These are phyloP conservation scores for Apogon talboti DNA, from an alignment of 2,797 vertebrate genomes.

Conservation along the genomic window DNA sequence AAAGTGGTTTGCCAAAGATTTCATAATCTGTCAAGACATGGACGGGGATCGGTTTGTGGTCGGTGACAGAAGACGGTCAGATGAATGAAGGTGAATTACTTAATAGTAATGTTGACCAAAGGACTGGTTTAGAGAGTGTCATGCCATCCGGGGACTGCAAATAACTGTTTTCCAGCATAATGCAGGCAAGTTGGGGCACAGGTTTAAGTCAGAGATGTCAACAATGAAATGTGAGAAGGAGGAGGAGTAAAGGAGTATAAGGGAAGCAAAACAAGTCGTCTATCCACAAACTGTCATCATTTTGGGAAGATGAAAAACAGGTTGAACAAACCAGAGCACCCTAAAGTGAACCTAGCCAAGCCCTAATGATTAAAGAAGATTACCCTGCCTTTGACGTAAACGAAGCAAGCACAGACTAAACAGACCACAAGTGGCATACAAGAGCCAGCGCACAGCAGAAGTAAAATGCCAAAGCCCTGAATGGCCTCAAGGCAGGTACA, in stretches of 20 bases:
- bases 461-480: constrained; percentile 61
- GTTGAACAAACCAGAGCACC: constrained; percentile 39
- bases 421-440: constrained; percentile 49
- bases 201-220: constrained; percentile 14
- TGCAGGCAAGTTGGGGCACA: constrained; percentile 38
- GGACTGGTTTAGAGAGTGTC: not conserved
- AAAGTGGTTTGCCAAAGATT: constrained; percentile 11
- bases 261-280: constrained; percentile 11
- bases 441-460: constrained; percentile 56
- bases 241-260: not conserved
- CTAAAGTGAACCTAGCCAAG: constrained; percentile 39
- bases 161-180: constrained; percentile 36
- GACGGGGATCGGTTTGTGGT: not conserved
- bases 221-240: constrained; percentile 14
- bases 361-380: constrained; percentile 64
- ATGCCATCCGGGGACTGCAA: constrained; percentile 16
- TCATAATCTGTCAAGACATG: constrained; percentile 14
- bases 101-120: constrained; percentile 24
- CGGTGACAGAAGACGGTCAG: constrained; percentile 23
- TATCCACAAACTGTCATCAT: constrained; percentile 28
- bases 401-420: constrained; percentile 65
- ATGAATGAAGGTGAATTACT: constrained; percentile 22
- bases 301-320: constrained; percentile 45
- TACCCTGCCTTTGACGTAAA: constrained; percentile 43
- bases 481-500: constrained; percentile 58